Percentiles rank a stretch among this genome's conserved stretches.
Evolutionary conservation across 2,113 vertebrate species (phyloP).

Genomic region (Solea solea): DNA sequence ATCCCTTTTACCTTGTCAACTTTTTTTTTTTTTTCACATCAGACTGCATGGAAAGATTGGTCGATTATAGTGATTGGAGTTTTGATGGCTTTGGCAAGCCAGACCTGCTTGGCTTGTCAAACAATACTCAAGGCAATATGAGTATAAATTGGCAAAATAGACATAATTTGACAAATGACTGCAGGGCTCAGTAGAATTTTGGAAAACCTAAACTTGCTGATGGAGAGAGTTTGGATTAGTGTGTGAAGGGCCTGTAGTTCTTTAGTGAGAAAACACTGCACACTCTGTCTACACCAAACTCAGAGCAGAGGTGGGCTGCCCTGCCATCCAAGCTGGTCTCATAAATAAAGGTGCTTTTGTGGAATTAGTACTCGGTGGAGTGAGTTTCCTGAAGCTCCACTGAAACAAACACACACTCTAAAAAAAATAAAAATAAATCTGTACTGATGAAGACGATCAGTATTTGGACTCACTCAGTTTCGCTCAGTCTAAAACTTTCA

Average conservation of each 20-base stretch:
- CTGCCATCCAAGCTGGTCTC: constrained; percentile 39
- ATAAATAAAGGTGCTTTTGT: constrained; percentile 59
- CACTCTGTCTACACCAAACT: constrained; percentile 44
- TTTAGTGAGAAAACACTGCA: constrained; percentile 57
- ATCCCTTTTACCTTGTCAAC: constrained; percentile 40
- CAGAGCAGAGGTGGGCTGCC: constrained; percentile 25
- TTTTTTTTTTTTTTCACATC: constrained; percentile 12
- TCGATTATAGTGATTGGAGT: constrained; percentile 45
- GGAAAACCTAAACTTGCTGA: constrained; percentile 35
- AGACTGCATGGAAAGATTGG: constrained; percentile 12
- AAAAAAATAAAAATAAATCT: no score
- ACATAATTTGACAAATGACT: constrained; percentile 39
- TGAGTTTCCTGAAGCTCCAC: neutral
- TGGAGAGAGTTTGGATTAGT: constrained; percentile 49
- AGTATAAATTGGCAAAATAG: constrained; percentile 35
- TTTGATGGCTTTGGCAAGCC: constrained; percentile 38
- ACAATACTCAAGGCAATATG: constrained; percentile 18
- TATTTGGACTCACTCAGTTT: no score
- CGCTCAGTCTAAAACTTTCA: no score
- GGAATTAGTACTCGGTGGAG: constrained; percentile 13
- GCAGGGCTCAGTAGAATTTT: constrained; percentile 23
- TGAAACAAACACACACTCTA: constrained; percentile 12
- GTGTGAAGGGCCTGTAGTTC: constrained; percentile 18
- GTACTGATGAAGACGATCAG: no score
- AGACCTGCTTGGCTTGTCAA: constrained; percentile 28